Evolutionary conservation across 2,888 invertebrate genomes (phyloP), one percentile per base, ranked within the genome.

Genomic region (Pogonocherus hispidulus): DNA sequence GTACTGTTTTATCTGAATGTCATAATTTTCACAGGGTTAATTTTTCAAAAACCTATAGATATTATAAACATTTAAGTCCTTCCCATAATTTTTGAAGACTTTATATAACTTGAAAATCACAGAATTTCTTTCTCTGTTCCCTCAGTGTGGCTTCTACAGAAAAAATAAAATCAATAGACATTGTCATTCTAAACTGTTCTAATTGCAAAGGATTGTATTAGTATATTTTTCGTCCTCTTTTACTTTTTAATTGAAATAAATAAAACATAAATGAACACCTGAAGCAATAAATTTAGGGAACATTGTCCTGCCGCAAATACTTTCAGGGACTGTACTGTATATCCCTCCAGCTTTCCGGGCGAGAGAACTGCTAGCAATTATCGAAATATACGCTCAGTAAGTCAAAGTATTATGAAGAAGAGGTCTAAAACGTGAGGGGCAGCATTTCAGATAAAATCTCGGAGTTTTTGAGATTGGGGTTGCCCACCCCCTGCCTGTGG

Each of bases 401-500:
- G 62, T 62, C 62, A 51, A 49, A 51, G 62, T 51, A 62, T 62
- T 62, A 62, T 62, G 62, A 62, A 51, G 62, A 62, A 62, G 62
- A 62, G 37, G 62, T 62, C 49, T 51, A 62, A 62, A 62, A 62
- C 62, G 66, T 59, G 52, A 59, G 44, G 52, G 59, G 77, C 75
- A 67, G 71, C 72, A 74, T 78, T 78, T 75, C 69, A 78, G 79
- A 81, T 80, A 82, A 66, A 81, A 82, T 81, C 81, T 78, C 76
- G 77, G 76, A 76, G 74, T 76, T 81, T 81, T 82, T 79, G 76
- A 79, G 79, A 80, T 80, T 77, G 77, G 75, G 80, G 80, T 75
- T 74, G 72, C 63, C 64, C 68, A 67, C 65, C 65, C 66, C 60
- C 66, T 32, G 14, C 52, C 70, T 68, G 71, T 70, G 68, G 63